Conservation (phyloP, 2,797 vertebrate species). For the Crocidura indochinensis region DNA sequence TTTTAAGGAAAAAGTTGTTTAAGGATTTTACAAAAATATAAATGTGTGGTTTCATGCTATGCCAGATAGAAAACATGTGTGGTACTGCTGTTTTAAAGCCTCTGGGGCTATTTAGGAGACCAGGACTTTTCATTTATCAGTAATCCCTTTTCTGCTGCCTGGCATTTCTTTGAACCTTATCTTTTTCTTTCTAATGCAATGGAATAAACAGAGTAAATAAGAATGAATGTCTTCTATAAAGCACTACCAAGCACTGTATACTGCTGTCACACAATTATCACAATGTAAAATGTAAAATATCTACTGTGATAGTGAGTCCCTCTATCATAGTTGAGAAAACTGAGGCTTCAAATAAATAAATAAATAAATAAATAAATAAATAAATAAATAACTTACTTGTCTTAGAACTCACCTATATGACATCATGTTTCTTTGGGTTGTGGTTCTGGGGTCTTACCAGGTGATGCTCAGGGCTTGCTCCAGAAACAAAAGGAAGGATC, state of each 20-base stretch:
- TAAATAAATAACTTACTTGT: neutral
- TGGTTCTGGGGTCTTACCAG: too few species aligned
- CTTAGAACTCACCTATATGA: neutral
- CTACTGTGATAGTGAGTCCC: neutral
- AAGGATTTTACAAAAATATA: neutral
- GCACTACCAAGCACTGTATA: neutral
- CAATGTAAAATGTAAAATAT: neutral
- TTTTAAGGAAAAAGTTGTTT: constrained; percentile 10
- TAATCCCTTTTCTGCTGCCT: neutral
- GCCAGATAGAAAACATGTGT: neutral
- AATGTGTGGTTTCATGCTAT: neutral
- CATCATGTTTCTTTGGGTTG: neutral
- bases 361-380: too few species aligned
- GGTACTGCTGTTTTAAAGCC: neutral
- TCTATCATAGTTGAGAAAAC: neutral
- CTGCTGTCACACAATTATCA: neutral
- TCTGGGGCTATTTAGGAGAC: neutral
- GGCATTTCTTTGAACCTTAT: neutral
- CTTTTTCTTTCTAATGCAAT: neutral
- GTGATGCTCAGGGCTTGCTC: too few species aligned
- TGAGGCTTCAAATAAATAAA: neutral
- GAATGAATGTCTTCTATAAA: neutral
- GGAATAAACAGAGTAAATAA: neutral
- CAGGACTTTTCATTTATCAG: neutral
- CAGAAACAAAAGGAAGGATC: too few species aligned